A percentile compares a stretch with the other conserved stretches of the same genome.
Conservation (phyloP, 2,888 invertebrate genomes). For the Lissocephala sabroskyi region DNA sequence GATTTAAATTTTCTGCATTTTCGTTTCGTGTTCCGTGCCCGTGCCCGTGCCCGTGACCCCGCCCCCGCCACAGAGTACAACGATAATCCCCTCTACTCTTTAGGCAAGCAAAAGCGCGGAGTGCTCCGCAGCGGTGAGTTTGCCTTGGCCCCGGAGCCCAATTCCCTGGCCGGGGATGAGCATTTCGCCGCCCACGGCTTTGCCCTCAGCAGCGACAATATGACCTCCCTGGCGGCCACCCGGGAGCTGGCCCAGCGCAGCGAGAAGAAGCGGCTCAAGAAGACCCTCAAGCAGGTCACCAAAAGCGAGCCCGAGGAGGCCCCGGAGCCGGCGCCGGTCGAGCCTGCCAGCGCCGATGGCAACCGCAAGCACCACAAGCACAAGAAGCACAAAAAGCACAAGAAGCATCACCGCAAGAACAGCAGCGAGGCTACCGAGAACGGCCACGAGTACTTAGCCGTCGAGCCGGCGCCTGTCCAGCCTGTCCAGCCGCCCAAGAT, state of each 20-base stretch:
- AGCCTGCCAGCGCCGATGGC: constrained; percentile 19
- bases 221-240: constrained; percentile 52
- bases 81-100: constrained; percentile 70
- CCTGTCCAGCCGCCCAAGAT: constrained; percentile 7
- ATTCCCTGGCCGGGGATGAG: constrained; percentile 36
- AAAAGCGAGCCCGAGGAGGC: constrained; percentile 1
- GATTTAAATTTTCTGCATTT: constrained; percentile 38
- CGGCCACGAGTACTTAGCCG: constrained; percentile 25
- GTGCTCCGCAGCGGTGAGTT: constrained; percentile 30
- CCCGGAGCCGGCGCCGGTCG: neutral
- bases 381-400: constrained; percentile 86
- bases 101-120: constrained; percentile 68
- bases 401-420: constrained; percentile 76
- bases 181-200: constrained; percentile 42
- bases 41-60: neutral
- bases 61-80: constrained; percentile 64
- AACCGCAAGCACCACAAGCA: constrained; percentile 81
- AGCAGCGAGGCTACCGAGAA: constrained; percentile 30
- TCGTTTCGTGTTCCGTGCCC: constrained; percentile 22
- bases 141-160: constrained; percentile 22
- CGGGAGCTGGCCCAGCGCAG: constrained; percentile 67
- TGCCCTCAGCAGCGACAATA: constrained; percentile 48
- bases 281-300: constrained; percentile 56
- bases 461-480: constrained; percentile 4
- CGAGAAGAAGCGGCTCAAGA: constrained; percentile 68